Evolutionary conservation across 2,888 invertebrate genomes (phyloP).

Genomic region (Cephus spinipes): DNA sequence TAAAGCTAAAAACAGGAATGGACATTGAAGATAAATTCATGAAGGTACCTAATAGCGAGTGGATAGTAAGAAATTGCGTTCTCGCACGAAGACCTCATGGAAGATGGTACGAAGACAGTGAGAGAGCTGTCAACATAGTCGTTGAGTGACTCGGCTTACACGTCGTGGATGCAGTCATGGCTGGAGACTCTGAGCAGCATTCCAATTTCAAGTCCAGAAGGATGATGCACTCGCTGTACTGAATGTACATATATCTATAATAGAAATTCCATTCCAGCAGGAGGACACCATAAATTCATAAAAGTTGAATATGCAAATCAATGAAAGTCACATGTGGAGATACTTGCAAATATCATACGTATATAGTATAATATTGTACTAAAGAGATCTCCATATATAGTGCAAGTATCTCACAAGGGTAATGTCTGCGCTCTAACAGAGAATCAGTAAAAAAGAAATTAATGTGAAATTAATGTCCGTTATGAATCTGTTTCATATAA

Average conservation of each 20-base stretch:
- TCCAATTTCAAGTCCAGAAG: constrained; percentile 30
- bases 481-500: constrained; percentile 40
- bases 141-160: constrained; percentile 61
- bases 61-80: background rate
- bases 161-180: constrained; percentile 44
- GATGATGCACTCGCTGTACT: background rate
- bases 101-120: constrained; percentile 32
- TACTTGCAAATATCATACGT: background rate
- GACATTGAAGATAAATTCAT: background rate
- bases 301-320: background rate
- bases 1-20: background rate
- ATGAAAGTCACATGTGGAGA: background rate
- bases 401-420: background rate
- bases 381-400: background rate
- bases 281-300: background rate
- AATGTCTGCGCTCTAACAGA: background rate
- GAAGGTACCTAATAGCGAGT: background rate
- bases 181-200: constrained; percentile 36
- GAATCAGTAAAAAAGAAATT: constrained; percentile 22
- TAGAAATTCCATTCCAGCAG: background rate
- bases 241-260: background rate
- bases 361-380: background rate
- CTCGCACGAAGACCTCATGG: background rate
- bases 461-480: constrained; percentile 39
- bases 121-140: constrained; percentile 53